Base-by-base conservation (phyloP, 2,888 invertebrate genomes). In the Andrena bucephala region DNA sequence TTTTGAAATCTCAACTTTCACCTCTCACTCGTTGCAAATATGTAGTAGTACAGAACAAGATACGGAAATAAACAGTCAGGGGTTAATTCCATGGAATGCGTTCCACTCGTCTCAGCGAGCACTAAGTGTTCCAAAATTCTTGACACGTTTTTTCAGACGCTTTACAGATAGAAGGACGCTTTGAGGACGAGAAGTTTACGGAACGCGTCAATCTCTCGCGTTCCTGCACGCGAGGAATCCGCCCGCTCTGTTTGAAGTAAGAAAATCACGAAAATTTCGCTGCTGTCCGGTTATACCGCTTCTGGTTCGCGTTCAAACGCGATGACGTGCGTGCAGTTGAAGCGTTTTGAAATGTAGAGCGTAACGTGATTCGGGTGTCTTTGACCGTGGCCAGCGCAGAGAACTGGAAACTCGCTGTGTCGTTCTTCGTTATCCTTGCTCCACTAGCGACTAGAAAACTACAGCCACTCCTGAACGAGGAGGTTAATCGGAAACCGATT, bases 331-430 rank as follows among this genome's bases (percentile, higher is more conserved):
- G 75, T 33, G 48, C 50, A 71, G 48, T 31, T n/a, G 70, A 65
- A 59, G 33, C 63, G 33, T 50, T 71, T 77, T 71, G 63, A 77
- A 66, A 63, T 71, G n/a, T 59, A 48, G 48, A 65, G 24, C 74
- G 60, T 10, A 13, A 75, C 20, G 42, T 42, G 48, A 77, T 70
- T 42, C 63, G 31, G n/a, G 27, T 42, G 60, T 75, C 50, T 69
- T 57, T 57, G 57, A 57, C n/a, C 57, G n/a, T 27, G 24, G 33
- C 54, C 3, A n/a, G 33, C 27, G 36, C 57, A 27, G 24, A n/a
- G 57, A 42, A 57, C 33, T 6, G 33, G 33, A 20, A 33, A 27
- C 36, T 57, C 36, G 24, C 57, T 27, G 10, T 24, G 24, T 27
- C 7, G 27, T 42, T 13, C 8, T n/a, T 20, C 1, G 24, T 36